phyloP scores from a whole-genome alignment of 2,797 vertebrate genomes.

The Dromococcyx pavoninus region DNA sequence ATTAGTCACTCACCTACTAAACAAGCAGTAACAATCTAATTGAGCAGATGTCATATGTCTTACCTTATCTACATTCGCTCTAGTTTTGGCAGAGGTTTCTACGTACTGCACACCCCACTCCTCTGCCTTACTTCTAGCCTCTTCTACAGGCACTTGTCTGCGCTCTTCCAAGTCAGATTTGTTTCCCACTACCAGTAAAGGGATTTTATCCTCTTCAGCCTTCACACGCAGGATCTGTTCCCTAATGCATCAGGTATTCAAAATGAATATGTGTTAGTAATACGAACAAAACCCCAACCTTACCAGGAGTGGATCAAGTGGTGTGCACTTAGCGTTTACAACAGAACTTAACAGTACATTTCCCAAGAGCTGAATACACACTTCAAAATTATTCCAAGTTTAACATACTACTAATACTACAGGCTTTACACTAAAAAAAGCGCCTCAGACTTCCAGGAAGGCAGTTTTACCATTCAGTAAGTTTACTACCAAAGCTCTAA shows the following conservation, averaged over 20 bases:
- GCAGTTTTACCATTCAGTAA: not conserved
- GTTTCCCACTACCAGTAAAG: constrained; percentile 92
- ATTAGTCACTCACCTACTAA: not conserved
- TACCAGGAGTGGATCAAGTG: not conserved
- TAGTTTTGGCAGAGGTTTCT: constrained; percentile 95
- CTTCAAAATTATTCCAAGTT: not conserved
- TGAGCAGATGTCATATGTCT: not conserved
- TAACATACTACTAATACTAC: not conserved
- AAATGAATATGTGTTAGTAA: constrained; percentile 6
- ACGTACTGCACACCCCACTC: constrained; percentile 95
- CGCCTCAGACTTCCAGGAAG: not conserved
- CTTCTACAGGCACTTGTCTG: constrained; percentile 88
- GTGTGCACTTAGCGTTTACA: not conserved
- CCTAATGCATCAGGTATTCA: constrained; percentile 68
- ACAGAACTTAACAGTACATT: not conserved
- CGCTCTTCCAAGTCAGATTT: constrained; percentile 95
- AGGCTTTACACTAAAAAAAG: not conserved
- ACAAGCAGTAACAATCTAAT: not conserved
- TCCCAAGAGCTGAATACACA: not conserved
- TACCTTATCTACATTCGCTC: constrained; percentile 97
- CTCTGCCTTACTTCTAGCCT: constrained; percentile 82
- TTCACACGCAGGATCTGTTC: constrained; percentile 97
- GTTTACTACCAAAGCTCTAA: not conserved
- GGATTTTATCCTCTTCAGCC: constrained; percentile 93
- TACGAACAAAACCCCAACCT: not conserved